Evolutionary conservation across 2,113 vertebrate genomes (phyloP).

Genomic region (Dasyprocta punctata): DNA sequence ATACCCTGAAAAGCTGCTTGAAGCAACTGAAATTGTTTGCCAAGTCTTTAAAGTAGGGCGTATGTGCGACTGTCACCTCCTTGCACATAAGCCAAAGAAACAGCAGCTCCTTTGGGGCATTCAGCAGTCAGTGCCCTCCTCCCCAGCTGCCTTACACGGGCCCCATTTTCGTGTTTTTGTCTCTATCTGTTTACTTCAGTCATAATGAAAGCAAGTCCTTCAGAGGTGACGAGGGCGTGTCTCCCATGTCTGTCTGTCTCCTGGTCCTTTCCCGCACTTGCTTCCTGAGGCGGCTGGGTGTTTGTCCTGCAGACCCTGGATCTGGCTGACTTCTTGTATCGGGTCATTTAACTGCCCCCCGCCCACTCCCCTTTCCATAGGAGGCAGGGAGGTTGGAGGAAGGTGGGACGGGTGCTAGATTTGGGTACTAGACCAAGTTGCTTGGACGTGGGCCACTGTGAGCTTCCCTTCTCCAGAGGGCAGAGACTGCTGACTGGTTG

Average conservation of each 20-base stretch:
- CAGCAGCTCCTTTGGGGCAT: background rate
- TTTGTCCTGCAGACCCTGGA: background rate
- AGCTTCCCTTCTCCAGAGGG: too few relatives aligned
- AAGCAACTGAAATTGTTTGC: background rate
- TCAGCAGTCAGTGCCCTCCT: background rate
- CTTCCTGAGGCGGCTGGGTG: too few relatives aligned
- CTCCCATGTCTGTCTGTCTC: background rate
- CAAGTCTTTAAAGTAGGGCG: background rate
- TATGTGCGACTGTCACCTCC: too few relatives aligned
- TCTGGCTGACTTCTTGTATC: background rate
- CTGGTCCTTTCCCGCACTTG: background rate
- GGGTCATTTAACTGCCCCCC: background rate
- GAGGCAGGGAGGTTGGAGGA: background rate
- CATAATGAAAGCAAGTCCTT: background rate
- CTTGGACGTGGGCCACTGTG: too few relatives aligned
- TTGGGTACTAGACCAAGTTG: background rate
- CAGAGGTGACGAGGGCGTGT: background rate
- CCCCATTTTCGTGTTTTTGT: background rate
- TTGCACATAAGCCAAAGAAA: background rate
- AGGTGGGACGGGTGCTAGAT: background rate
- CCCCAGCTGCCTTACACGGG: background rate
- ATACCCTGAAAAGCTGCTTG: background rate
- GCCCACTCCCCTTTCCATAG: background rate
- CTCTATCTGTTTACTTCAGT: background rate
- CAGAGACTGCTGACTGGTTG: too few relatives aligned